Base-by-base conservation (phyloP, 2,113 vertebrate genomes). In the Labrus mixtus region DNA sequence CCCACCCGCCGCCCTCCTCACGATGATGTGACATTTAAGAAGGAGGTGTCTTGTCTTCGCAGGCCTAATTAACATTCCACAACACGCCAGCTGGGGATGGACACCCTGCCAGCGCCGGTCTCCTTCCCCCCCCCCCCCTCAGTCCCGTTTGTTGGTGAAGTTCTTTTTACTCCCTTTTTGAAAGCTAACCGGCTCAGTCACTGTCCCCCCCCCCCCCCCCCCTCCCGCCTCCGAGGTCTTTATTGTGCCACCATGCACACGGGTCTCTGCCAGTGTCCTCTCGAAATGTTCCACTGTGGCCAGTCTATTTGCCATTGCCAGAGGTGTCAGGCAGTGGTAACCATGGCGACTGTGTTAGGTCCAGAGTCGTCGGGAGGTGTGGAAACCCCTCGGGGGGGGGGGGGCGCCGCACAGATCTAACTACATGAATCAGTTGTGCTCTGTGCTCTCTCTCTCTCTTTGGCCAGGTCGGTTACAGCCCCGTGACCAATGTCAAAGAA, bases 241-340 rank as follows among this genome's bases (percentile, higher is more conserved):
- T 83, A 82, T 78, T 86, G 77, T 87, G 82, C 77, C 79, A 80
- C 73, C 78, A 78, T n/a, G 68, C 82, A 81, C 91, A 58, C 72
- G 70, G 84, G 53, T 8, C 87, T 78, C 80, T 89, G 86, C 79
- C 87, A 83, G 79, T 71, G 82, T 81, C 86, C 55, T 64, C 83
- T 91, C 87, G n/a, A 87, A 87, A 91, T 89, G 87, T 82, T 88
- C 84, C 86, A 71, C 84, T 78, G 85, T 81, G 90, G 87, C 89
- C 84, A 73, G 65, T 85, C 85, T 43, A 72, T 83, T 88, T 68
- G 62, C 87, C 68, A 67, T 64, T 73, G 89, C 85, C 76, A 65
- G 78, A 69, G 79, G 81, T 85, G 86, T 83, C 88, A 75, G 79
- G 73, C 86, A 43, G 83, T 19, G 37, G 91, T 93, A 88, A 88